A percentile compares a stretch with the other conserved stretches of the same genome.
Conservation (phyloP, 1,140 invertebrate genomes). For the Drosophila ironensis region DNA sequence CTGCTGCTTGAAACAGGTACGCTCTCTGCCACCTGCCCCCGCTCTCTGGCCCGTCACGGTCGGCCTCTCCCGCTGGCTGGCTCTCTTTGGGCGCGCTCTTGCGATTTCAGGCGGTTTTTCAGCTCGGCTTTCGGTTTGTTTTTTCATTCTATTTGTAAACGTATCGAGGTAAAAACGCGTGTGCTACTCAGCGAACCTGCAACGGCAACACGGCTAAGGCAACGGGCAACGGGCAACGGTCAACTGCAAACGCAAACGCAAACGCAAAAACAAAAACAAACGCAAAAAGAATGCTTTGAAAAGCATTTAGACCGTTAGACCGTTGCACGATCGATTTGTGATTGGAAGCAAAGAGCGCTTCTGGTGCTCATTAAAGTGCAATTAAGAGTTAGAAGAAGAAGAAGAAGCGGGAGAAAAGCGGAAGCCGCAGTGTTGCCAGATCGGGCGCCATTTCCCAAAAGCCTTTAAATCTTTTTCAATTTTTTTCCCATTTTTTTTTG, state of each 20-base stretch:
- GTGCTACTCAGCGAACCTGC: slow-evolving; percentile 7
- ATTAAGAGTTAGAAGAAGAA: slow-evolving; percentile 30
- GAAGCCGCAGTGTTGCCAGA: slow-evolving; percentile 55
- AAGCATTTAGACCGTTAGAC: slow-evolving; percentile 33
- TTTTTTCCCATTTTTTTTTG: neutral
- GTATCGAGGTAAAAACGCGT: slow-evolving; percentile 68
- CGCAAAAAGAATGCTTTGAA: no score
- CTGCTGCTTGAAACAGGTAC: slow-evolving; percentile 69
- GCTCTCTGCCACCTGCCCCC: slow-evolving; percentile 7
- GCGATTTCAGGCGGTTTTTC: slow-evolving; percentile 29
- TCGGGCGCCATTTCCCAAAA: slow-evolving; percentile 1
- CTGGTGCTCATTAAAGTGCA: slow-evolving; percentile 53
- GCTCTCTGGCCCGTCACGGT: slow-evolving; percentile 14
- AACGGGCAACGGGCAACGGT: slow-evolving; percentile 14
- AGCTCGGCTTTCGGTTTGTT: slow-evolving; percentile 64
- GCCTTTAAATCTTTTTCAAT: neutral
- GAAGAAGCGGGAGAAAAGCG: slow-evolving; percentile 9
- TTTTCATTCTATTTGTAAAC: slow-evolving; percentile 70
- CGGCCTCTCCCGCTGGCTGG: slow-evolving; percentile 8
- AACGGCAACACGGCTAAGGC: slow-evolving; percentile 21
- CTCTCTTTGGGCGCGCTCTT: slow-evolving; percentile 15
- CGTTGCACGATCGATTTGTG: slow-evolving; percentile 35
- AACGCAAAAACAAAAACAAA: no score
- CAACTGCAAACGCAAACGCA: slow-evolving; percentile 45
- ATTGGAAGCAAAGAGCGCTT: slow-evolving; percentile 11